Conservation (phyloP, 1,140 invertebrate species). For the Cotesia chilonis region DNA sequence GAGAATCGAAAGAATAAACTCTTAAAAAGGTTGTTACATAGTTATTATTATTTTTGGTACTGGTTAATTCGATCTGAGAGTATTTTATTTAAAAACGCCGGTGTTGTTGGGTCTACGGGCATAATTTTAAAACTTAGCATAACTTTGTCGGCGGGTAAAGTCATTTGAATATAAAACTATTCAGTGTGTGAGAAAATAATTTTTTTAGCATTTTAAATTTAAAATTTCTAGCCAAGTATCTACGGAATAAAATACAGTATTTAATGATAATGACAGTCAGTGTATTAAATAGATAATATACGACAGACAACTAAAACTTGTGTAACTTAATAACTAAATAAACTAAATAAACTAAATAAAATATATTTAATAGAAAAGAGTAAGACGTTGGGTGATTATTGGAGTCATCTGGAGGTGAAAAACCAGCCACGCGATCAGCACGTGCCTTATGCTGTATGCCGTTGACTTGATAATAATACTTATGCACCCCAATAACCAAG, state of each 20-base stretch:
- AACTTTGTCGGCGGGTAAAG: neutral
- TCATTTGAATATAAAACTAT: constrained; percentile 12
- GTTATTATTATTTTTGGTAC: neutral
- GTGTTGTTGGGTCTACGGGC: constrained; percentile 1
- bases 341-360: too few relatives aligned
- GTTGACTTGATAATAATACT: constrained; percentile 34
- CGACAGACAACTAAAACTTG: too few relatives aligned
- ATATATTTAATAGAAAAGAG: constrained; percentile 5
- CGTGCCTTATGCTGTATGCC: constrained; percentile 48
- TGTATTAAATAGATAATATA: neutral
- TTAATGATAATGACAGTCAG: neutral
- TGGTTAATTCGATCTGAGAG: neutral
- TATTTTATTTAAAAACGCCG: neutral
- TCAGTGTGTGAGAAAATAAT: constrained; percentile 4
- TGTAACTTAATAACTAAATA: too few relatives aligned
- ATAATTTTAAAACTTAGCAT: neutral
- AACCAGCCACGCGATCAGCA: constrained; percentile 46
- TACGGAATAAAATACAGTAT: too few relatives aligned
- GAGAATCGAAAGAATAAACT: constrained; percentile 23
- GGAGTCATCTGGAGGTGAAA: constrained; percentile 31
- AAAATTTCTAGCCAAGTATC: too few relatives aligned
- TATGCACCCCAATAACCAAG: constrained; percentile 37
- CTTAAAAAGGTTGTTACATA: too few relatives aligned
- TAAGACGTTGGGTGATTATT: constrained; percentile 36
- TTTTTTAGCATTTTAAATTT: too few relatives aligned